A percentile compares a stretch with the other conserved stretches of the same genome.
These are phyloP conservation scores for Sebastes baramenuke DNA, from an alignment of 2,797 vertebrate species.

Conservation along the genomic window DNA sequence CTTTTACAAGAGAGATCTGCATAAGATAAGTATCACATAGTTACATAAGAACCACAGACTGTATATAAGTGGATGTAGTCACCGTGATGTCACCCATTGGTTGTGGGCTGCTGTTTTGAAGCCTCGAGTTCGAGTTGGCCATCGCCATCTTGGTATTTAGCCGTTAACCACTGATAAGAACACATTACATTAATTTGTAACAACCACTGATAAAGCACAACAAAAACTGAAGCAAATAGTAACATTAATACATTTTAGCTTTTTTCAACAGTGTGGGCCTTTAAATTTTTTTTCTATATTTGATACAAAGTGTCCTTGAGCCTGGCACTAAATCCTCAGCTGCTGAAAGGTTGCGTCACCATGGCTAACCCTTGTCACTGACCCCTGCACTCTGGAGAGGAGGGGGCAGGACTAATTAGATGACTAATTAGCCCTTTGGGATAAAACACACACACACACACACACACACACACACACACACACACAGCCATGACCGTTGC, in stretches of 20 bases:
- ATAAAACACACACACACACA: slow-evolving; percentile 6
- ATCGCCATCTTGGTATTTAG: no score
- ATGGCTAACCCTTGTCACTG: background rate
- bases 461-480: background rate
- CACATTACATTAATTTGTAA: background rate
- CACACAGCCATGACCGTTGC: background rate
- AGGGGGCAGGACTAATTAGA: slow-evolving; percentile 35
- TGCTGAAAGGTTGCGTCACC: background rate
- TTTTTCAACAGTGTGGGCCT: background rate
- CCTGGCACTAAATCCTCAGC: background rate
- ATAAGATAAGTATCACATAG: background rate
- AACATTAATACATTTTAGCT: background rate
- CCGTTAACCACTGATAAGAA: background rate
- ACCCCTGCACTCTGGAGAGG: slow-evolving; percentile 22
- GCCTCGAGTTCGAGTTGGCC: no score
- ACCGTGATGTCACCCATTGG: no score
- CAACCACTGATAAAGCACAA: background rate
- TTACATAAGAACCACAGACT: no score
- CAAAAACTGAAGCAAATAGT: background rate
- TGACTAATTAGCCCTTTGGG: slow-evolving; percentile 50
- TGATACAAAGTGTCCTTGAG: slow-evolving; percentile 12
- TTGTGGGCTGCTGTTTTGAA: no score
- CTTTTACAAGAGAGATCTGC: background rate
- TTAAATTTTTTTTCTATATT: background rate
- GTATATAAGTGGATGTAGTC: no score